Base-by-base conservation (phyloP, 2,888 invertebrate species). In the Athalia circularis region DNA sequence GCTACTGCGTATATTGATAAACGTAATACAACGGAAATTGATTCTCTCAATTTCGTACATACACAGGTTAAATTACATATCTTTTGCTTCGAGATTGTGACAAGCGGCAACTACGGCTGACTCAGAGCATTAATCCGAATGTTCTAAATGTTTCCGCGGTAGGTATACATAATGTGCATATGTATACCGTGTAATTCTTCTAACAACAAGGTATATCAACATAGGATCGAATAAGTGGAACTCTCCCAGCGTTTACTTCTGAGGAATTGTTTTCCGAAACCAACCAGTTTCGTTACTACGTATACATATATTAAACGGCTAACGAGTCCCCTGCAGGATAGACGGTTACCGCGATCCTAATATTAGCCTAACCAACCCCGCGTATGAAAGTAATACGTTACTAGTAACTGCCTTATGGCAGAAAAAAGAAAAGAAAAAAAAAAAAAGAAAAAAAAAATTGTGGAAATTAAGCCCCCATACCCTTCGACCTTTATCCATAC, bases 311-410 rank as follows among this genome's bases (percentile, higher is more conserved):
- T n/a, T 3, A 45, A 29, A 29, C 29, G 2, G 2, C 29, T 29
- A 29, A 29, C 29, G 29, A 29, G 29, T 29, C 29, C 29, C 29
- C 29, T 29, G 29, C 29, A 2, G 29, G 29, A 29, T 72, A n/a
- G 8, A 7, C 4, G 47, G n/a, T 45, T 72, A 15, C 7, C 57
- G 52, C 45, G 59, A 59, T 72, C 59, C 57, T 59, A 72, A 72
- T 72, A 72, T 72, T 72, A 59, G 72, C 57, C 59, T 72, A 72
- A 72, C 72, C 59, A 47, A 59, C 57, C 57, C 13, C 29, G 29
- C 2, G 2, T 29, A 59, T 57, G 59, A 57, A 57, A 45, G 57
- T 59, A 59, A 11, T 47, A 45, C 57, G 64, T 62, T 13, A 29
- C 54, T n/a, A n/a, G 54, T 54, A 54, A 54, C 13, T 15, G 13